A percentile compares a stretch with the other conserved stretches of the same genome.
These are phyloP conservation scores for Amphiprion percula DNA, from an alignment of 2,113 vertebrate genomes.

Conservation along the genomic window DNA sequence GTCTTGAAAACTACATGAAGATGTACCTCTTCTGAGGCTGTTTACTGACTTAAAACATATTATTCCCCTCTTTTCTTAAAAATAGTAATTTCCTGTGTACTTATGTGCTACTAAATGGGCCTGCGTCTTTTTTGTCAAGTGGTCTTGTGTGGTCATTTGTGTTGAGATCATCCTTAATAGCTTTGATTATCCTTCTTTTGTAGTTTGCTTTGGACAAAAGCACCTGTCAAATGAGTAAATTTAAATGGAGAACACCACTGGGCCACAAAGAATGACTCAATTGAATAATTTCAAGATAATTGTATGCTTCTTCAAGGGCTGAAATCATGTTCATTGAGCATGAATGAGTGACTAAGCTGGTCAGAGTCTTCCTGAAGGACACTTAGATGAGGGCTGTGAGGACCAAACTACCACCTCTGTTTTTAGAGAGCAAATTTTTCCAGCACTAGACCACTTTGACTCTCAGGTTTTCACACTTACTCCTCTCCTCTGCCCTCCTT, in stretches of 20 bases:
- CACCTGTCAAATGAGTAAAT: neutral
- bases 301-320: neutral
- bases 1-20: no score
- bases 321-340: neutral
- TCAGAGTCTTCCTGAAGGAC: conserved; percentile 21
- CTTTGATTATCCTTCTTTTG: neutral
- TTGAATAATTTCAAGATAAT: neutral
- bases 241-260: neutral
- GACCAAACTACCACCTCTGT: conserved; percentile 29
- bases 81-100: no score
- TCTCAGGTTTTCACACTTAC: conserved; percentile 17
- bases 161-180: neutral
- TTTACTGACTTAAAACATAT: neutral
- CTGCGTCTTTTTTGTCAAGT: no score
- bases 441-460: neutral
- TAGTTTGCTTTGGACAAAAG: neutral
- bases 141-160: neutral
- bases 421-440: neutral
- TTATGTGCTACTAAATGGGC: no score
- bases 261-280: neutral
- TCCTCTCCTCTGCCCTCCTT: conserved; percentile 15
- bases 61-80: neutral
- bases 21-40: no score
- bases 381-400: neutral
- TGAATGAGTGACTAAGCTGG: neutral